Conservation (phyloP, 1,140 invertebrate genomes). For the Zaprionus gabonicus region DNA sequence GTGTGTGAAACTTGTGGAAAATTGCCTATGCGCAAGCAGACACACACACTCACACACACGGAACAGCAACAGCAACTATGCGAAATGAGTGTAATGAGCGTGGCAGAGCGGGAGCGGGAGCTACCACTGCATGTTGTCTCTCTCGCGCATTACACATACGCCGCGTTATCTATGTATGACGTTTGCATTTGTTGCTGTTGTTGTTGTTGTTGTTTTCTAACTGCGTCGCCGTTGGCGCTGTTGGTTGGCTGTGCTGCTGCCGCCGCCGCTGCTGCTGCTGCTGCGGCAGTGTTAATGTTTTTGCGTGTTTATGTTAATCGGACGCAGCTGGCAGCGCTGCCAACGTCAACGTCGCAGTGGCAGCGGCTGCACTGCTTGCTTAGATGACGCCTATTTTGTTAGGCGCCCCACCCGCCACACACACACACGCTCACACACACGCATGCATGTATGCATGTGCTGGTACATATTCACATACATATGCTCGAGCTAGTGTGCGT, state of each 20-base stretch:
- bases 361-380: slow-evolving; percentile 56
- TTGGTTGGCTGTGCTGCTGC: slow-evolving; percentile 53
- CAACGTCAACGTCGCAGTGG: slow-evolving; percentile 22
- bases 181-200: slow-evolving; percentile 29
- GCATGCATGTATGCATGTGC: slow-evolving; percentile 34
- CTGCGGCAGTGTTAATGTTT: slow-evolving; percentile 77
- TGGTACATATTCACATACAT: slow-evolving; percentile 13
- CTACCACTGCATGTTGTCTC: slow-evolving; percentile 34
- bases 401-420: slow-evolving; percentile 26
- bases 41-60: slow-evolving; percentile 17
- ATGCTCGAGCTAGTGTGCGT: slow-evolving; percentile 2
- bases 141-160: slow-evolving; percentile 75
- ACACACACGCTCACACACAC: slow-evolving; percentile 20
- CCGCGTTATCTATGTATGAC: slow-evolving; percentile 81
- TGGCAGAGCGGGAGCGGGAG: slow-evolving; percentile 56
- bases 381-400: slow-evolving; percentile 64
- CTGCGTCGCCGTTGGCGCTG: slow-evolving; percentile 63
- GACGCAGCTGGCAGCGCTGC: slow-evolving; percentile 39
- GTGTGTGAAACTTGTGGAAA: slow-evolving; percentile 73
- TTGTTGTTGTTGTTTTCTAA: slow-evolving; percentile 64
- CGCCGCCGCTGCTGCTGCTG: slow-evolving; percentile 38
- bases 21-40: slow-evolving; percentile 77
- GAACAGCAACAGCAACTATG: slow-evolving; percentile 60
- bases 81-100: slow-evolving; percentile 83
- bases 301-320: slow-evolving; percentile 84